Base-by-base conservation (phyloP, 1,140 invertebrate species). In the Fopius arisanus region DNA sequence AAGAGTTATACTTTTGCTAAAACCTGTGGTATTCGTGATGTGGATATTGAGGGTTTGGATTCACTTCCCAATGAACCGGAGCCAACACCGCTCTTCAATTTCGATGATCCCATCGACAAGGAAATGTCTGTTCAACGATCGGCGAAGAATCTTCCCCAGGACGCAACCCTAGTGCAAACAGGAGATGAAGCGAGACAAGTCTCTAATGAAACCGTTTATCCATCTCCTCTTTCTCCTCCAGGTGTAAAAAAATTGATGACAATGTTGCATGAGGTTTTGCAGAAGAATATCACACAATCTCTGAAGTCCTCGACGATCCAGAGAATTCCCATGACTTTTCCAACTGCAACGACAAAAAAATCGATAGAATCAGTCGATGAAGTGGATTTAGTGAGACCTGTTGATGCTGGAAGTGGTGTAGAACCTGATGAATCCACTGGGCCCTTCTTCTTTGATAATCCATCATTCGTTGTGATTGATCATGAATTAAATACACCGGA, bases 401-500 rank as follows among this genome's bases (percentile, higher is more conserved):
- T 40, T 3, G 37, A 40, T 2, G 3, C 31, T 67, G 66, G 66
- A 37, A 67, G 66, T 37, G 68, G 68, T 12, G 19, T 29, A 48
- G 70, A 72, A n/a, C 21, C 37, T 14, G 70, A 72, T 6, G 5
- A 33, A 37, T 23, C 26, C 3, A 26, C 10, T 48, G 10, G 16
- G 1, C 26, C n/a, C 3, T 73, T 43, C 63, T 75, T 75, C 29
- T 72, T 75, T 26, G 67, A 70, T 41, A 76, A 76, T 70, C 81
- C 84, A 1, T 77, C 80, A 4, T 89, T 88, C 66, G 75, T 90
- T 29, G 85, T 90, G 43, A 82, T 89, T 0, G 89, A 89, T 54
- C 88, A 90, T 70, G 90, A 92, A 68, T 77, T 91, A n/a, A 89
- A 90, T 37, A 88, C 89, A 0, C 90, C 91, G 0, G 82, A 87